phyloP scores from a whole-genome alignment of 2,797 vertebrate species.

The Tenualosa ilisha region DNA sequence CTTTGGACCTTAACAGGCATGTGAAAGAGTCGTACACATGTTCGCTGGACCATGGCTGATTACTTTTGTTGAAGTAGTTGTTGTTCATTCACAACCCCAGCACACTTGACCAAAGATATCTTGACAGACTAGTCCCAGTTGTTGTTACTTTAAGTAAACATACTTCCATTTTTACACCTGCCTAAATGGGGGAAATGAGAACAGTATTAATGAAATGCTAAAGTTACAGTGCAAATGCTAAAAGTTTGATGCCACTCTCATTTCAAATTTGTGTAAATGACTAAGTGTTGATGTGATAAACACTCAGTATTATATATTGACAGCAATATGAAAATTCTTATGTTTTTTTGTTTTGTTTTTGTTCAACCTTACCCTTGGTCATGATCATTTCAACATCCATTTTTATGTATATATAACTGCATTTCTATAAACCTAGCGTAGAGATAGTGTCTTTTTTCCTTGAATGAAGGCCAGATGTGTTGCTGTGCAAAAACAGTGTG shows the following conservation, averaged over 20 bases:
- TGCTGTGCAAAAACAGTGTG: neutral
- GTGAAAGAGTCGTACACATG: neutral
- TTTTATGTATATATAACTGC: neutral
- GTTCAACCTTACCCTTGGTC: conserved; percentile 42
- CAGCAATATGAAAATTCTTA: conserved; percentile 75
- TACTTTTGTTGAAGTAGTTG: neutral
- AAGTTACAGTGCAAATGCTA: neutral
- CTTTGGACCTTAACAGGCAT: conserved; percentile 56
- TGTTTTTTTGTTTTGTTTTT: conserved; percentile 61
- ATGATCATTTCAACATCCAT: conserved; percentile 47
- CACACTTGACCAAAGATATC: conserved; percentile 79
- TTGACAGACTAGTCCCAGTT: conserved; percentile 55
- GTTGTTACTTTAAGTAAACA: neutral
- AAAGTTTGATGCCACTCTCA: conserved; percentile 1
- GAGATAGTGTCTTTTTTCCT: neutral
- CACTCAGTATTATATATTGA: conserved; percentile 76
- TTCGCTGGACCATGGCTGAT: neutral
- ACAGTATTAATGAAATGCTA: conserved; percentile 12
- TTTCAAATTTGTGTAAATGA: conserved; percentile 15
- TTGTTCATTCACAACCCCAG: conserved; percentile 56
- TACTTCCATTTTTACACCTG: neutral
- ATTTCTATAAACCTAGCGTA: neutral
- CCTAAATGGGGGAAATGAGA: conserved; percentile 3
- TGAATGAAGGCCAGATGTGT: conserved; percentile 5
- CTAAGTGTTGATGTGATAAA: conserved; percentile 47